These are phyloP conservation scores for Colistium nudipinnis DNA, from an alignment of 2,113 vertebrate genomes.

Conservation along the genomic window DNA sequence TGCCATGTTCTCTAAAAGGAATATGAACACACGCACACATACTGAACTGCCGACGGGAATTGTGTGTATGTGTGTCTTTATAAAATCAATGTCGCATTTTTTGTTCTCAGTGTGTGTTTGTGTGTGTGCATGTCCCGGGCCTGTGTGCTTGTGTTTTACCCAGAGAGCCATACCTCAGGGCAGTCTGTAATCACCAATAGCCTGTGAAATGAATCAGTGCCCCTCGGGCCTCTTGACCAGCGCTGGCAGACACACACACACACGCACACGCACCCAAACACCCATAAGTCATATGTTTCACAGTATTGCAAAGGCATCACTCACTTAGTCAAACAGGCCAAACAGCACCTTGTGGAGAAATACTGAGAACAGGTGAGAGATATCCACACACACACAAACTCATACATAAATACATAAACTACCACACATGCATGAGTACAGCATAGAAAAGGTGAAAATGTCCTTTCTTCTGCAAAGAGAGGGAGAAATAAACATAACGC, in stretches of 20 bases:
- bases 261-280: constrained; percentile 22
- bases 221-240: constrained; percentile 70
- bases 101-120: constrained; percentile 24
- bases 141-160: constrained; percentile 22
- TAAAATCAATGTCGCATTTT: neutral
- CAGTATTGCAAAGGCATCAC: constrained; percentile 64
- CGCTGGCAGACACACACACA: constrained; percentile 29
- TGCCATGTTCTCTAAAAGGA: constrained; percentile 29
- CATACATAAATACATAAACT: constrained; percentile 14
- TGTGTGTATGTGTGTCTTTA: neutral
- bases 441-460: neutral
- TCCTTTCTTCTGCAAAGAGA: neutral
- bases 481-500: neutral
- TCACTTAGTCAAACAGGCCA: constrained; percentile 57
- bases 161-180: constrained; percentile 59
- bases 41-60: neutral
- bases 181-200: constrained; percentile 68
- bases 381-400: constrained; percentile 23
- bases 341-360: constrained; percentile 65
- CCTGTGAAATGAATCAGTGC: constrained; percentile 75
- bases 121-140: constrained; percentile 14
- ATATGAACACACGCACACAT: neutral
- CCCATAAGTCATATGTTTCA: constrained; percentile 50
- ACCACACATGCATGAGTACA: neutral
- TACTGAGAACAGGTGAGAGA: constrained; percentile 61